phyloP scores from a whole-genome alignment of 2,888 invertebrate genomes.

The Coecobrya sp. region DNA sequence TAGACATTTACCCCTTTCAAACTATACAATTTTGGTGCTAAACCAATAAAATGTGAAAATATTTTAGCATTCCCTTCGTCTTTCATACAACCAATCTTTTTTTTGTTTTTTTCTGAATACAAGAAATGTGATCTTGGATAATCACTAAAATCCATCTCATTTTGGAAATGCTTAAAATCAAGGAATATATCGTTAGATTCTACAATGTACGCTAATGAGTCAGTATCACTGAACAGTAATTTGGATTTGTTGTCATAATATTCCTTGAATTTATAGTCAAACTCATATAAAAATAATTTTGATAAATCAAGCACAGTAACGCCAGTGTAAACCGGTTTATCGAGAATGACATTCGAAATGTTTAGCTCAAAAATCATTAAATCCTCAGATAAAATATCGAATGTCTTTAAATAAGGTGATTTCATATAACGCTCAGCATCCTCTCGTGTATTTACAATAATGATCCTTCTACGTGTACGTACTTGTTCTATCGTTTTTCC shows the following conservation, averaged over 20 bases:
- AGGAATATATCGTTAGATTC: conserved; percentile 61
- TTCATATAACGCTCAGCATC: conserved; percentile 18
- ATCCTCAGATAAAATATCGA: conserved; percentile 62
- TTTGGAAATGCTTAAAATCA: conserved; percentile 41
- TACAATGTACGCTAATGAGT: conserved; percentile 78
- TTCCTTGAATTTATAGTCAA: conserved; percentile 86
- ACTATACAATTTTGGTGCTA: conserved; percentile 80
- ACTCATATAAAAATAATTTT: conserved; percentile 81
- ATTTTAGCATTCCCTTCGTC: conserved; percentile 67
- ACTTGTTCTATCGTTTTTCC: conserved; percentile 78
- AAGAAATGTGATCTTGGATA: conserved; percentile 34
- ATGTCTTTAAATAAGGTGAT: conserved; percentile 55
- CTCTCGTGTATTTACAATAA: conserved; percentile 44
- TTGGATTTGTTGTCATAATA: conserved; percentile 73
- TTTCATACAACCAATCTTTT: conserved; percentile 42
- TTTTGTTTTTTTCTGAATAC: conserved; percentile 25
- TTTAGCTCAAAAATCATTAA: conserved; percentile 61
- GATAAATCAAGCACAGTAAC: conserved; percentile 55
- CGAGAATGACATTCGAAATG: conserved; percentile 22
- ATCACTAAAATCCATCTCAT: conserved; percentile 68
- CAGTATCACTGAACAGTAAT: conserved; percentile 77
- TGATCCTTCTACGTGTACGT: conserved; percentile 27
- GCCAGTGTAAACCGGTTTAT: conserved; percentile 77
- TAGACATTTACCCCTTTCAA: conserved; percentile 14
- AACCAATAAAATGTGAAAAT: conserved; percentile 84